Evolutionary conservation across 2,113 vertebrate genomes (phyloP).

Genomic region (Chauna torquata): DNA sequence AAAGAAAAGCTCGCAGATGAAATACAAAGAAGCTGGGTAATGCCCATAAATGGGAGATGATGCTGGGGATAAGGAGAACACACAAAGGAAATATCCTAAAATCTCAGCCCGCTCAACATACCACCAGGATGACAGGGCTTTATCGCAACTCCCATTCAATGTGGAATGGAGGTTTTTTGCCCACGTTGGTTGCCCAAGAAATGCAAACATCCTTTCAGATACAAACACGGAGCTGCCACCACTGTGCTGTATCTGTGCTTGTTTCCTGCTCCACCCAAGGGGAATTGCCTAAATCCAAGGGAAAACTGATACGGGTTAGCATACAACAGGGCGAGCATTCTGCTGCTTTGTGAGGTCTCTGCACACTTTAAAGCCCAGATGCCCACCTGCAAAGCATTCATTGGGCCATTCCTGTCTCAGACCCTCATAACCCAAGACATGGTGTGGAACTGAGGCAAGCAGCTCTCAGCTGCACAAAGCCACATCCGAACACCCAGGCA

Average conservation of each 20-base stretch:
- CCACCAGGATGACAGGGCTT: background rate
- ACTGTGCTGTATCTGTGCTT: background rate
- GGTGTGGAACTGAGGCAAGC: background rate
- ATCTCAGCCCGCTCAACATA: background rate
- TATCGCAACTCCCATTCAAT: background rate
- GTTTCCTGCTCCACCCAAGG: background rate
- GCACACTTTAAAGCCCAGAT: background rate
- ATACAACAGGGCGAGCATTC: background rate
- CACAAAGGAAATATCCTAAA: background rate
- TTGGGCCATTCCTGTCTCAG: background rate
- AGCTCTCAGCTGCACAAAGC: background rate
- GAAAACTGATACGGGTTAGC: background rate
- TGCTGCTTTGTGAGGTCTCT: background rate
- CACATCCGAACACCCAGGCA: background rate
- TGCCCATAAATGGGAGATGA: background rate
- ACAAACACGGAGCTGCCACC: background rate
- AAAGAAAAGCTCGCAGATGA: conserved; percentile 6
- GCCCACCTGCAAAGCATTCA: background rate
- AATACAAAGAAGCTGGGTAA: conserved; percentile 20
- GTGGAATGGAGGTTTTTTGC: background rate
- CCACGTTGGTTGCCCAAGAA: background rate
- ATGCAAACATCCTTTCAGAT: background rate
- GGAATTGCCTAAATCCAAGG: background rate
- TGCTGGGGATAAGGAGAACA: background rate
- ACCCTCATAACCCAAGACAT: background rate